Percentiles rank a stretch among this genome's conserved stretches.
phyloP scores from a whole-genome alignment of 2,113 vertebrate species.

The sheep (Ovis aries) region ARS-UI_Ramb_v3.0 NC_056059.1:56968501-56969000 shows the following conservation, averaged over 20 bases:
- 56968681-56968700: neutral
- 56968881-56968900: neutral
- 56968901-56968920: neutral
- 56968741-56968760: neutral
- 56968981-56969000: neutral
- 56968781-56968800: neutral
- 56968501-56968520: neutral
- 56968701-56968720: neutral
- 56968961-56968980: neutral
- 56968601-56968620: neutral
- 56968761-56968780: neutral
- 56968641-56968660: neutral
- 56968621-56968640: neutral
- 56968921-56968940: neutral
- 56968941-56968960: neutral
- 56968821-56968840: neutral
- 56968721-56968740: neutral
- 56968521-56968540: neutral
- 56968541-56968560: neutral
- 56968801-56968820: neutral
- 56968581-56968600: neutral
- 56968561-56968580: neutral
- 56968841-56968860: neutral
- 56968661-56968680: neutral
- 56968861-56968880: neutral